phyloP scores from a whole-genome alignment of 2,888 invertebrate species.

The Erebia epiphron region DNA sequence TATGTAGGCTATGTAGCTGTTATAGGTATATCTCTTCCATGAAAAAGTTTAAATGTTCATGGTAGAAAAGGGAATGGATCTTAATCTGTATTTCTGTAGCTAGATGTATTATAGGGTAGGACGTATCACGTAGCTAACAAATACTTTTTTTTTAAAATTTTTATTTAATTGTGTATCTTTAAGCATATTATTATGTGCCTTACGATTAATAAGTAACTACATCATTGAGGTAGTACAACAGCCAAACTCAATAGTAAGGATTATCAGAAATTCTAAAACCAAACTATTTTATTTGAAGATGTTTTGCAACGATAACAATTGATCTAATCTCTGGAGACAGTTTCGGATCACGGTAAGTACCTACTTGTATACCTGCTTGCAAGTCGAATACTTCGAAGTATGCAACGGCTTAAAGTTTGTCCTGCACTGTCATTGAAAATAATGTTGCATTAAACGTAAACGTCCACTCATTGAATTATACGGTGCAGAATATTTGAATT shows the following conservation, averaged over 20 bases:
- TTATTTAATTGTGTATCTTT: no score
- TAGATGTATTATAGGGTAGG: no score
- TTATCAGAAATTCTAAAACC: background rate
- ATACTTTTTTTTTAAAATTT: no score
- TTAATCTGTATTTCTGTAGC: no score
- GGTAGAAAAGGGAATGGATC: no score
- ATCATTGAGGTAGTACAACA: background rate
- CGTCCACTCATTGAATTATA: background rate
- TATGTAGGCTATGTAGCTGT: no score
- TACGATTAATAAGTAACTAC: no score
- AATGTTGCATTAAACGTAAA: background rate
- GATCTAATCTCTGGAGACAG: constrained; percentile 26
- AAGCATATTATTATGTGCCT: no score
- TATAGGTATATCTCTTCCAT: no score
- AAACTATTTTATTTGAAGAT: constrained; percentile 11
- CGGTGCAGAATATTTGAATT: no score
- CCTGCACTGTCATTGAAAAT: constrained; percentile 36
- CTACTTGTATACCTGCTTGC: constrained; percentile 37
- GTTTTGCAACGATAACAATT: constrained; percentile 23
- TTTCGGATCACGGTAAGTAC: constrained; percentile 27
- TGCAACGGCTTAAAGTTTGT: constrained; percentile 65
- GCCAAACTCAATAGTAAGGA: background rate
- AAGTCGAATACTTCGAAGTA: constrained; percentile 9
- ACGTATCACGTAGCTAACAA: no score
- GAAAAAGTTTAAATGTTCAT: no score